Conservation (phyloP, 2,797 vertebrate species). For the Acrossocheilus fasciatus region DNA sequence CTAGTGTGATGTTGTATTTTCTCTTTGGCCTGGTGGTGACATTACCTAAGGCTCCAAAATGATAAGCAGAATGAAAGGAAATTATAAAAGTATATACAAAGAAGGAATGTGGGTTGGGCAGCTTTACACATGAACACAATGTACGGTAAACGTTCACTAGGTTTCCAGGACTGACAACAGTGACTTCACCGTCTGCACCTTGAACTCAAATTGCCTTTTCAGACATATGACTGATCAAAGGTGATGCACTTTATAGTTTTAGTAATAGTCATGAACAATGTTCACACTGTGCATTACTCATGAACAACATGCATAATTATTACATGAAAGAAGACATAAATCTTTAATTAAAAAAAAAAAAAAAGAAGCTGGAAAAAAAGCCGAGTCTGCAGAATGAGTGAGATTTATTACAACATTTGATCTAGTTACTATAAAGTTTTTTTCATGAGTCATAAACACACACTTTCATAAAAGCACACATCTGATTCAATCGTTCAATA, state of each 20-base stretch:
- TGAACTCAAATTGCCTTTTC: neutral
- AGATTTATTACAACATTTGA: neutral
- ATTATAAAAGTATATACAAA: neutral
- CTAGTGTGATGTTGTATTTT: slow-evolving; percentile 12
- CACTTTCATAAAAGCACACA: neutral
- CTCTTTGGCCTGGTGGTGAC: slow-evolving; percentile 11
- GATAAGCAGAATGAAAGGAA: slow-evolving; percentile 15
- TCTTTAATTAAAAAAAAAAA: neutral
- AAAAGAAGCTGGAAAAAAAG: too few species aligned
- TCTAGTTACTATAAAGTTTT: neutral
- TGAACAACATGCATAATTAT: neutral
- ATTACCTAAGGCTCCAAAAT: neutral
- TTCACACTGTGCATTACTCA: neutral
- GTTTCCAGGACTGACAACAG: slow-evolving; percentile 32
- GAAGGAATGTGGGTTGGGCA: neutral
- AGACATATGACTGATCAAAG: slow-evolving; percentile 22
- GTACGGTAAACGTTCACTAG: slow-evolving; percentile 23
- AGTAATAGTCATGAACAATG: neutral
- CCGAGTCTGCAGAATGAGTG: neutral
- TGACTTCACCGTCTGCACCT: neutral
- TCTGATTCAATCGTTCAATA: neutral
- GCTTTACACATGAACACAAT: neutral
- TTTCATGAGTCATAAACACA: neutral
- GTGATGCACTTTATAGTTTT: slow-evolving; percentile 3
- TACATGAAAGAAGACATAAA: neutral